phyloP scores from a whole-genome alignment of 2,888 invertebrate species.

The Sinelater perroti region DNA sequence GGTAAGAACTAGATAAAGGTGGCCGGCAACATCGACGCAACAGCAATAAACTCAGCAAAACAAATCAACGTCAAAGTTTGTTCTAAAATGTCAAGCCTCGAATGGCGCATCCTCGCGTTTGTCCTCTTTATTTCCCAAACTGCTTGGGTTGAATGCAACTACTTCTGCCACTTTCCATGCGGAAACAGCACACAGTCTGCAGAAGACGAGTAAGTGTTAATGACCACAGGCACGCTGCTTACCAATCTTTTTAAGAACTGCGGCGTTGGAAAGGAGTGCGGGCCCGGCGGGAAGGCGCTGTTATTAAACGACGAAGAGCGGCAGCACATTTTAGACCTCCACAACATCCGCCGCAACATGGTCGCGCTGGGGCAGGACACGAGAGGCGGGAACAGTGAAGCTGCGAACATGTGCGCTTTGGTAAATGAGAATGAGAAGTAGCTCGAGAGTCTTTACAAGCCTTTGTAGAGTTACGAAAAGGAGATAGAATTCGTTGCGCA shows the following conservation, averaged over 20 bases:
- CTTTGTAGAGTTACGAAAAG: conserved; percentile 2
- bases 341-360: background rate
- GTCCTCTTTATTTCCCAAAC: too few relatives aligned
- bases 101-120: too few relatives aligned
- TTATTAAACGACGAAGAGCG: background rate
- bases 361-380: conserved; percentile 12
- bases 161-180: conserved; percentile 7
- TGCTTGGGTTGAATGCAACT: too few relatives aligned
- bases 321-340: background rate
- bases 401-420: conserved; percentile 10
- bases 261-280: background rate
- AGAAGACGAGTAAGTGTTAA: conserved; percentile 4
- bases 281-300: background rate
- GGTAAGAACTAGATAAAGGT: too few relatives aligned
- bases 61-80: too few relatives aligned
- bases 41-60: too few relatives aligned
- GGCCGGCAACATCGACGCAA: too few relatives aligned
- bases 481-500: conserved; percentile 19
- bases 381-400: background rate
- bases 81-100: too few relatives aligned
- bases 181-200: conserved; percentile 2
- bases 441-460: too few relatives aligned
- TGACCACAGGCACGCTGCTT: too few relatives aligned
- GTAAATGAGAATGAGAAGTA: background rate
- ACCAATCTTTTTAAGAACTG: too few relatives aligned